Evolutionary conservation across 2,113 vertebrate genomes (phyloP), one percentile per base, ranked within the genome.

Genomic region (Aspidoscelis tigris): DNA sequence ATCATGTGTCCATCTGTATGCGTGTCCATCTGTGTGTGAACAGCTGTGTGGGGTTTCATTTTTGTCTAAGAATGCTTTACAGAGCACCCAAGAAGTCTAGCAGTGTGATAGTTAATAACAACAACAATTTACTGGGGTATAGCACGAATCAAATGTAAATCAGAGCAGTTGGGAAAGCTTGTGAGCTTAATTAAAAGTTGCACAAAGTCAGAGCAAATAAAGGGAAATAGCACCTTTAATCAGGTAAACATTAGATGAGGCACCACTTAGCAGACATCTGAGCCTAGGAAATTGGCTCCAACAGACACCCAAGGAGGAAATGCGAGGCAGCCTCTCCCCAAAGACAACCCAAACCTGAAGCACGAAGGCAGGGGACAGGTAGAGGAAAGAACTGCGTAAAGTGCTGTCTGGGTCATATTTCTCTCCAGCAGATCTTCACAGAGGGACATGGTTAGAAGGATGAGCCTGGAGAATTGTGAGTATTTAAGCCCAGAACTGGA

Each of bases 211-310:
- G 82, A 79, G 76, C 44, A 76, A 83, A 16, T 43, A 43, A 83
- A 87, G 84, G 33, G 21, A 72, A 84, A 83, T 16, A 80, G 84
- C 90, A 24, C 33, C 76, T 80, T 85, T 72, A 89, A 84, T 18
- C 7, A 80, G 88, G 39, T 4, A 80, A 90, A 87, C 0, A 33
- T 78, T 82, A 47, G 47, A 71, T 55, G 69, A 66, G 69, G 5
- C 58, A 7, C 72, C 5, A 61, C 64, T 70, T 82, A 76, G n/a
- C 5, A 84, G 83, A 53, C 58, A 41, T 77, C 86, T 6, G 5
- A 12, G 39, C 61, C 20, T 44, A 64, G 85, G 3, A 85, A 39
- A 22, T 43, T 79, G 75, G 21, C 22, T 88, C 26, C 33, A 43
- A 53, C 10, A 82, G 43, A 50, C 7, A 21, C 1, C 33, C 33